Evolutionary conservation across 2,797 vertebrate genomes (phyloP), one percentile per base, ranked within the genome.

Genomic region (Vireo griseus): DNA sequence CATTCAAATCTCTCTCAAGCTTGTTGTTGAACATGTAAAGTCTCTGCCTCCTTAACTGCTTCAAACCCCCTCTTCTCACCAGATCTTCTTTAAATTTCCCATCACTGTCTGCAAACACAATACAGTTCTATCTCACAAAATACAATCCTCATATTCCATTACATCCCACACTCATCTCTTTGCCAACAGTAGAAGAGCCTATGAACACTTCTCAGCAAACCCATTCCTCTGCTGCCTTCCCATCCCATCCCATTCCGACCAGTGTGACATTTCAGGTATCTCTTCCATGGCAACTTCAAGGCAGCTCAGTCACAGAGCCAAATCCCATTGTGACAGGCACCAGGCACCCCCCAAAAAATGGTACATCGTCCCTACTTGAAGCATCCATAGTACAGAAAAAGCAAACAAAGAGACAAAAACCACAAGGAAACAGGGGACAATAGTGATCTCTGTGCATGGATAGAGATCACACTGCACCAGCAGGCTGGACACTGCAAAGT

Each of bases 361-460:
- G 33, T 8, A 0, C 1, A 14, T 22, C 2, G 5, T 8, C 26
- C 20, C 50, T 37, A 42, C 13, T 14, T 2, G 0, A 31, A 62
- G 35, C 31, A 72, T 10, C 7, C 45, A 66, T 8, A 39, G 11
- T 12, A 57, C 1, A 9, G 50, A 47, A 79, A 65, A 73, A 82
- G 33, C 40, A 87, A 52, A 48, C 10, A 51, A 42, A 47, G 20
- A 33, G 28, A 69, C 0, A 1, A 83, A 52, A 83, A 13, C 28
- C 31, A 72, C 21, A n/a, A 28, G 22, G 66, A 37, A 66, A 65
- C 0, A 1, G 22, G 8, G 40, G 26, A 68, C 25, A 72, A 14
- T 2, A 22, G 24, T 0, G 1, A 65, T 35, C 20, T 18, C 2
- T 37, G 42, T 42, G 15, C 47, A 29, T 0, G 8, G 16, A 16